Evolutionary conservation across 2,113 vertebrate species (phyloP).

Genomic region (Phyllopteryx taeniolatus): DNA sequence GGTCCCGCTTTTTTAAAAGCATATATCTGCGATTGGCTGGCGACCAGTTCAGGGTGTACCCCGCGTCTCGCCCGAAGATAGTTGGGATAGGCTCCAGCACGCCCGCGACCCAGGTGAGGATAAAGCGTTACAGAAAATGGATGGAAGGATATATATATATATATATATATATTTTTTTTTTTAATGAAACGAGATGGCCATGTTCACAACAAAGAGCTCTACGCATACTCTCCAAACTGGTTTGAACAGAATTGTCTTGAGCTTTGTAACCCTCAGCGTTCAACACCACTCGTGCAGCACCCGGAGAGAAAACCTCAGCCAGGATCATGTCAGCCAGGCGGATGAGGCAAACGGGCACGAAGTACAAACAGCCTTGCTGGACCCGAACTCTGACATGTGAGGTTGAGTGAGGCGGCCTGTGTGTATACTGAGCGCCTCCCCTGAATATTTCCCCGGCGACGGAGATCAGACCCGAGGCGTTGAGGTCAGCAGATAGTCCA

Average conservation of each 20-base stretch:
- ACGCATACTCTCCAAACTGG: slow-evolving; percentile 38
- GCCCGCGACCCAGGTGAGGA: too few species aligned
- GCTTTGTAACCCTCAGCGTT: slow-evolving; percentile 45
- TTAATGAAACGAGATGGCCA: slow-evolving; percentile 58
- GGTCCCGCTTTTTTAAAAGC: too few species aligned
- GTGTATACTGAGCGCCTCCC: slow-evolving; percentile 46
- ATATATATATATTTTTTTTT: not conserved
- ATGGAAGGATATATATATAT: too few species aligned
- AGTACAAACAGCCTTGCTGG: slow-evolving; percentile 41
- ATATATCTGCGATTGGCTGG: too few species aligned
- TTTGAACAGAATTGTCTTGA: slow-evolving; percentile 38
- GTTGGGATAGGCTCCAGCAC: too few species aligned
- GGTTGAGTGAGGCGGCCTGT: slow-evolving; percentile 26
- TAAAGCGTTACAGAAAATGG: too few species aligned
- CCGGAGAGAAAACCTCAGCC: slow-evolving; percentile 32
- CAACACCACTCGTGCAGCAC: slow-evolving; percentile 9
- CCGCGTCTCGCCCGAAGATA: too few species aligned
- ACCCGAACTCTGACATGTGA: slow-evolving; percentile 43
- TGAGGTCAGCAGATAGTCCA: slow-evolving; percentile 64
- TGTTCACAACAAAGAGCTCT: slow-evolving; percentile 48
- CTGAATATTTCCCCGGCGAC: slow-evolving; percentile 58
- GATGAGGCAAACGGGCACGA: slow-evolving; percentile 25
- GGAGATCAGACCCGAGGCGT: slow-evolving; percentile 44
- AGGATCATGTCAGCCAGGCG: slow-evolving; percentile 36
- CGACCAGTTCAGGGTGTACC: too few species aligned